phyloP scores from a whole-genome alignment of 2,888 invertebrate genomes.

The Idaea straminata region DNA sequence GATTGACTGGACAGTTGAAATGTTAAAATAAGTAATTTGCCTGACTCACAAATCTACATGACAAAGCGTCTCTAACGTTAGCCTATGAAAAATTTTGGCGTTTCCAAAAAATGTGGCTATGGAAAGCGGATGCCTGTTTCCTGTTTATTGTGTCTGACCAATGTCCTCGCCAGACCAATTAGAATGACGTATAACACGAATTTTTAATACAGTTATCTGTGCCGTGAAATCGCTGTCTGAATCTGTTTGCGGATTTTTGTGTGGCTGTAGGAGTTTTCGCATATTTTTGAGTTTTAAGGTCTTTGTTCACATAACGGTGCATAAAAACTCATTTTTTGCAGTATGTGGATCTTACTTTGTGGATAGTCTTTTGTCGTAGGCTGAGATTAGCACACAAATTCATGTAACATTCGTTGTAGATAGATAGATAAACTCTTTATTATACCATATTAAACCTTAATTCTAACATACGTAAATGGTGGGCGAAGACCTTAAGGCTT shows the following conservation, averaged over 20 bases:
- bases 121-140: constrained; percentile 69
- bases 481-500: too few relatives aligned
- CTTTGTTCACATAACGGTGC: constrained; percentile 10
- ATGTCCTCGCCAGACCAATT: constrained; percentile 69
- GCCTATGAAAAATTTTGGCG: constrained; percentile 74
- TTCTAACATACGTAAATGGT: too few relatives aligned
- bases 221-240: constrained; percentile 58
- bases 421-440: too few relatives aligned
- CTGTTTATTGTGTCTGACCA: constrained; percentile 66
- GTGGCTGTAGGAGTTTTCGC: background rate
- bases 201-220: constrained; percentile 70
- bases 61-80: constrained; percentile 61
- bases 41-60: constrained; percentile 61
- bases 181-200: constrained; percentile 59
- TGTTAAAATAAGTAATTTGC: constrained; percentile 16
- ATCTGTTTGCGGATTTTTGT: constrained; percentile 37
- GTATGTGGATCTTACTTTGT: too few relatives aligned
- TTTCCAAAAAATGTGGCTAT: constrained; percentile 72
- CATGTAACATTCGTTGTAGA: too few relatives aligned
- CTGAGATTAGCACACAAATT: too few relatives aligned
- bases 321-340: too few relatives aligned
- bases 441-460: too few relatives aligned
- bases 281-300: constrained; percentile 5
- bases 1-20: background rate
- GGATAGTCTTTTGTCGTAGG: too few relatives aligned